phyloP scores from a whole-genome alignment of 2,797 vertebrate genomes.

The Poecilia picta region DNA sequence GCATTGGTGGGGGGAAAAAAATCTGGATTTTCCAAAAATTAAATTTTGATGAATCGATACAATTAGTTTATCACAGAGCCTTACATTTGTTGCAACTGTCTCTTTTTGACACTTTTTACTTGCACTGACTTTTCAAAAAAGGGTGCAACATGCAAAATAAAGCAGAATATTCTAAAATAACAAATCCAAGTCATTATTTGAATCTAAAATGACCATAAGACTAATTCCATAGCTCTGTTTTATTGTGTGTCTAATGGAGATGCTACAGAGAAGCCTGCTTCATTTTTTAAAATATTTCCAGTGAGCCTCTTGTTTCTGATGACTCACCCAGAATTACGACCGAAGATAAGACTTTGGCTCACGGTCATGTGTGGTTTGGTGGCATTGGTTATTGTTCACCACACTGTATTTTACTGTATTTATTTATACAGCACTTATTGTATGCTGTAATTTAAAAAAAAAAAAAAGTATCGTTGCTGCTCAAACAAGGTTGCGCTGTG shows the following conservation, averaged over 20 bases:
- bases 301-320: constrained; percentile 30
- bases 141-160: neutral
- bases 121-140: neutral
- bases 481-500: constrained; percentile 5
- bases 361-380: constrained; percentile 7
- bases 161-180: neutral
- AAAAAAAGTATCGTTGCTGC: neutral
- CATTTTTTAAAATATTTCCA: neutral
- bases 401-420: neutral
- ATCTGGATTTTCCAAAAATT: neutral
- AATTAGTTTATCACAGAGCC: too few relatives aligned
- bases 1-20: neutral
- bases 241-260: neutral
- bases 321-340: constrained; percentile 15
- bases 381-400: neutral
- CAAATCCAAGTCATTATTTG: neutral
- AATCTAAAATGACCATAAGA: neutral
- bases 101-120: neutral
- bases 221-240: neutral
- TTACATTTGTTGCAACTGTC: neutral
- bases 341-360: constrained; percentile 17
- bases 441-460: neutral
- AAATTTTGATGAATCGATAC: neutral
- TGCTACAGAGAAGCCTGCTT: neutral
- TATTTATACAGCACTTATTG: neutral